Base-by-base conservation (phyloP, 2,888 invertebrate species). In the Tolmerus cingulatus region DNA sequence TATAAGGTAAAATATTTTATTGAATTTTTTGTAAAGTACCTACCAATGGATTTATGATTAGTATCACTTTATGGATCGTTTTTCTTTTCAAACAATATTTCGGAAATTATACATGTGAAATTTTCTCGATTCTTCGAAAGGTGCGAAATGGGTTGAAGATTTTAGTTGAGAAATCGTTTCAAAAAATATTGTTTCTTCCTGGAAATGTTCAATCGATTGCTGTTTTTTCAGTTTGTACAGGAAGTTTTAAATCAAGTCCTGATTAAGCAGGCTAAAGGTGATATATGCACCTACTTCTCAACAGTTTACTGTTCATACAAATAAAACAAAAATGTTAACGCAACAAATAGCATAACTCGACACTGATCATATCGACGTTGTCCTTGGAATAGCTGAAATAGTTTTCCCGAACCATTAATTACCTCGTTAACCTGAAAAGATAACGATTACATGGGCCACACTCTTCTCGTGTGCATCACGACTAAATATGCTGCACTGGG, bases 371-470 rank as follows among this genome's bases (percentile, higher is more conserved):
- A 66, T 66, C 66, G 66, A 27, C 19, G 14, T n/a, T 66, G 23
- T 66, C 82, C 82, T 84, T 84, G 82, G 55, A 37, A 66, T 57
- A 34, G 66, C n/a, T 37, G 40, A 30, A 84, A 40, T 66, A 84
- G 37, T 27, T 55, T 16, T 43, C 51, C 14, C 57, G 66, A 66
- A 57, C 82, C 57, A 37, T 84, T 57, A 85, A 85, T 85, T 85
- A 85, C 46, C 34, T 74, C 74, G 46, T 19, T 85, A 85, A 85
- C 85, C 85, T 85, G 74, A 74, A 85, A 46, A 85, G 85, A 85
- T 85, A 85, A 85, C 74, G 74, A 46, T 74, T 46, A 74, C 85
- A 85, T 43, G 76, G 16, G 76, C 27, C 74, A 85, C 74, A 85
- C 23, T 74, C 85, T 74, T 16, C 74, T 74, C 74, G 74, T 85